phyloP scores from a whole-genome alignment of 1,140 invertebrate species.

The Metaphire vulgaris region DNA sequence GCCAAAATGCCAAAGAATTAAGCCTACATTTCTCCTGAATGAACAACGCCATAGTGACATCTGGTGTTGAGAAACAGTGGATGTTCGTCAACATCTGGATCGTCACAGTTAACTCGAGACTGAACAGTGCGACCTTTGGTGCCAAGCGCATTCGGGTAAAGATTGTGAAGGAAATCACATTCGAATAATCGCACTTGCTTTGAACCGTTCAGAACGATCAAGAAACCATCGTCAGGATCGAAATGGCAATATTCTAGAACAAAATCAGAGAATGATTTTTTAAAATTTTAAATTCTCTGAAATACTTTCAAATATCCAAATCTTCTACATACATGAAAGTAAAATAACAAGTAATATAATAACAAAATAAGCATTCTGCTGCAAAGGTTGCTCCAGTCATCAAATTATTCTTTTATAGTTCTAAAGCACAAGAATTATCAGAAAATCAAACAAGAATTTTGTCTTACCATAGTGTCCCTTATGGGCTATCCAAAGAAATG shows the following conservation, averaged over 20 bases:
- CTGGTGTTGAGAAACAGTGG: constrained; percentile 28
- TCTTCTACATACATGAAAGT: too few species aligned
- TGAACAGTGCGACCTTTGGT: constrained; percentile 34
- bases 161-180: constrained; percentile 28
- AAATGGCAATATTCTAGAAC: constrained; percentile 34
- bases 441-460: neutral
- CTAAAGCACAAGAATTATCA: too few species aligned
- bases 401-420: too few species aligned
- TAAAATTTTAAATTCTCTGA: too few species aligned
- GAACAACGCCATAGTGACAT: constrained; percentile 31
- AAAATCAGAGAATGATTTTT: too few species aligned
- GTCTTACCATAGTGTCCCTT: constrained; percentile 34
- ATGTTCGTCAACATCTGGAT: constrained; percentile 26
- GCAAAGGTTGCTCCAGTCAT: too few species aligned
- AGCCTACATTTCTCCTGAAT: constrained; percentile 32
- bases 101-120: constrained; percentile 34
- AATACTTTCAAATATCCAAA: too few species aligned
- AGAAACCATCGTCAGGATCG: constrained; percentile 35
- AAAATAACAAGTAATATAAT: too few species aligned
- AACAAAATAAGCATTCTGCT: too few species aligned
- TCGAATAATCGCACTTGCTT: constrained; percentile 34
- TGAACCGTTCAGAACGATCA: constrained; percentile 30
- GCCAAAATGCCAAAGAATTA: too few species aligned
- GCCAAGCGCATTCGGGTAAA: constrained; percentile 33
- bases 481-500: constrained; percentile 35